These are phyloP conservation scores for Phrynocephalus guinanensis DNA, from an alignment of 2,797 vertebrate genomes.

Conservation along the genomic window DNA sequence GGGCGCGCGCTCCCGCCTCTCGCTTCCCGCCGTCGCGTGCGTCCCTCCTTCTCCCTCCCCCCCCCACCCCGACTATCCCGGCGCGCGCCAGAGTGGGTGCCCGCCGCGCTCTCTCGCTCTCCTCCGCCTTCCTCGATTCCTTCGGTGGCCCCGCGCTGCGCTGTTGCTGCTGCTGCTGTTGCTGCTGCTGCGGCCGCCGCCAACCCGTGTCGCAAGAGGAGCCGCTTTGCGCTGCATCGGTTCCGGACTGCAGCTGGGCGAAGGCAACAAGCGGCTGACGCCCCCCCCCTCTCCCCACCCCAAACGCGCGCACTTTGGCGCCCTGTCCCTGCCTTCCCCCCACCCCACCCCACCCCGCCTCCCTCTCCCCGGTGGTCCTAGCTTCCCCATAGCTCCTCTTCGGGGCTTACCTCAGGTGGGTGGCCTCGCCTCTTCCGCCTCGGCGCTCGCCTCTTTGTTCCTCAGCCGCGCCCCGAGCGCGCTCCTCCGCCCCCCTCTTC, in stretches of 20 bases:
- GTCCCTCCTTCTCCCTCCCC: background rate
- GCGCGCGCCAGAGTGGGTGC: background rate
- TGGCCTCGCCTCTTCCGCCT: background rate
- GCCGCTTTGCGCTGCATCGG: constrained; percentile 41
- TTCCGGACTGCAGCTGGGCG: constrained; percentile 51
- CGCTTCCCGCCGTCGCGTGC: constrained; percentile 27
- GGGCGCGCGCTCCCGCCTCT: constrained; percentile 33
- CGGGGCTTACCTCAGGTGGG: constrained; percentile 13
- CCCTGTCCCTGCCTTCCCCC: background rate
- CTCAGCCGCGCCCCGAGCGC: background rate
- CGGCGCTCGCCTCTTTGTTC: background rate
- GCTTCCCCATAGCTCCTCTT: background rate
- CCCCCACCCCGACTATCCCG: background rate
- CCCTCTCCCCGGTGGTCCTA: background rate
- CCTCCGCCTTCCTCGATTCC: background rate
- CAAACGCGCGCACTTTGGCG: constrained; percentile 23
- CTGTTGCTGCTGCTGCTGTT: background rate
- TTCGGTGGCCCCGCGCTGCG: constrained; percentile 5
- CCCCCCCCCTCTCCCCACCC: no score
- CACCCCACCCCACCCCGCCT: background rate
- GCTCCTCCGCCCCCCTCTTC: no score
- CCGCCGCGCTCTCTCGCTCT: background rate
- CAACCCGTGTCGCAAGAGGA: constrained; percentile 49
- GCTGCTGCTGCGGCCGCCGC: constrained; percentile 45
- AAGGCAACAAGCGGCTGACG: constrained; percentile 43